Evolutionary conservation across 2,888 invertebrate genomes (phyloP).

Genomic region (Microctonus hyperodae): DNA sequence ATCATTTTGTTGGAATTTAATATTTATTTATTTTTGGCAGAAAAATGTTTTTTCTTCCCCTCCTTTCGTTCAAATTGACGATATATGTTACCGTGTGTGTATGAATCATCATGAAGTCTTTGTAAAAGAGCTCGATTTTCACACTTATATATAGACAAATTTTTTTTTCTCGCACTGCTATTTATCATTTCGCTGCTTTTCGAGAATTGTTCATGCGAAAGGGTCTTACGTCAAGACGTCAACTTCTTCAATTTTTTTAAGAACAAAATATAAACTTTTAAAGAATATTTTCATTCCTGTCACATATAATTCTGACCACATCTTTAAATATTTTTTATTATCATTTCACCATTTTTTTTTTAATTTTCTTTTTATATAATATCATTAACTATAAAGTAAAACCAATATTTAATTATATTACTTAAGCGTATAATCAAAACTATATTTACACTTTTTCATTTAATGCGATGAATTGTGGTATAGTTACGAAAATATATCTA

Average conservation of each 20-base stretch:
- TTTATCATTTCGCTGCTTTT: not conserved
- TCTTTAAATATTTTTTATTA: not conserved
- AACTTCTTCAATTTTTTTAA: not conserved
- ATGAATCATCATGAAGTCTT: not conserved
- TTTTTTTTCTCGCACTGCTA: not conserved
- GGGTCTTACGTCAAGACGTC: not conserved
- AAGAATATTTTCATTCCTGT: not conserved
- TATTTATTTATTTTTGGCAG: not conserved
- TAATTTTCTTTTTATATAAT: not conserved
- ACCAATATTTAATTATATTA: not conserved
- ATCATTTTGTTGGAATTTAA: not conserved
- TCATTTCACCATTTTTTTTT: not conserved
- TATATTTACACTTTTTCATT: not conserved
- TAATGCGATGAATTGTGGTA: not conserved
- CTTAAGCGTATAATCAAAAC: not conserved
- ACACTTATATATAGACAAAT: slow-evolving; percentile 2
- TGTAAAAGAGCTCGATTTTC: not conserved
- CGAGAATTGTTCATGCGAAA: not conserved
- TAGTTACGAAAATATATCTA: not conserved
- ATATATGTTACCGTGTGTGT: not conserved
- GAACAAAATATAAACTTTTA: not conserved
- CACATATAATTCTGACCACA: not conserved
- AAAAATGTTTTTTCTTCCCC: not conserved
- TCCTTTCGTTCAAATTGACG: not conserved
- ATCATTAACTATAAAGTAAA: too few species aligned